phyloP scores from a whole-genome alignment of 2,113 vertebrate species.

The Vombatus ursinus region DNA sequence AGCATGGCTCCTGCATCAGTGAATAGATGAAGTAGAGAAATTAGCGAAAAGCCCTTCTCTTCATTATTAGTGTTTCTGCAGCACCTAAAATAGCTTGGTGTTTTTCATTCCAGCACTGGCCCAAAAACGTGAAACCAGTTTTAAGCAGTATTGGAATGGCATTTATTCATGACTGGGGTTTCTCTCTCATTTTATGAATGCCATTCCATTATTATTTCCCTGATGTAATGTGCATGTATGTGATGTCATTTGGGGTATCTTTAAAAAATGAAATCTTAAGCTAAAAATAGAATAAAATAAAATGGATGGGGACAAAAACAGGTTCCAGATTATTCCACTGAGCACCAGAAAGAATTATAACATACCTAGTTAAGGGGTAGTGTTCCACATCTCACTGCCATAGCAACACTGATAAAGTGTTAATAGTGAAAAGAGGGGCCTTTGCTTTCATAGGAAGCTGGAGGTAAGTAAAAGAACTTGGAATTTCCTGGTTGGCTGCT shows the following conservation, averaged over 20 bases:
- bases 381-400: too few species aligned
- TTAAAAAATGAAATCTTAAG: conserved; percentile 4
- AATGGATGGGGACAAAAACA: too few species aligned
- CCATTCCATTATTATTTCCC: neutral
- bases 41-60: neutral
- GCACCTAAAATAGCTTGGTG: neutral
- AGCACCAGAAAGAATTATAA: too few species aligned
- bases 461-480: too few species aligned
- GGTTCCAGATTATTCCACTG: too few species aligned
- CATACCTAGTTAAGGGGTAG: too few species aligned
- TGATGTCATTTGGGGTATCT: neutral
- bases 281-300: too few species aligned
- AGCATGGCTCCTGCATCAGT: neutral
- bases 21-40: conserved; percentile 11
- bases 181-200: neutral
- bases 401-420: too few species aligned
- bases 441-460: too few species aligned
- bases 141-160: neutral
- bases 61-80: neutral
- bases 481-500: too few species aligned
- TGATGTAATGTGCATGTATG: neutral
- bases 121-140: neutral
- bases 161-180: neutral
- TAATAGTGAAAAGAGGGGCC: too few species aligned
- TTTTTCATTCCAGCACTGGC: neutral